phyloP scores from a whole-genome alignment of 1,140 invertebrate species.

The Bicyclus anynana region DNA sequence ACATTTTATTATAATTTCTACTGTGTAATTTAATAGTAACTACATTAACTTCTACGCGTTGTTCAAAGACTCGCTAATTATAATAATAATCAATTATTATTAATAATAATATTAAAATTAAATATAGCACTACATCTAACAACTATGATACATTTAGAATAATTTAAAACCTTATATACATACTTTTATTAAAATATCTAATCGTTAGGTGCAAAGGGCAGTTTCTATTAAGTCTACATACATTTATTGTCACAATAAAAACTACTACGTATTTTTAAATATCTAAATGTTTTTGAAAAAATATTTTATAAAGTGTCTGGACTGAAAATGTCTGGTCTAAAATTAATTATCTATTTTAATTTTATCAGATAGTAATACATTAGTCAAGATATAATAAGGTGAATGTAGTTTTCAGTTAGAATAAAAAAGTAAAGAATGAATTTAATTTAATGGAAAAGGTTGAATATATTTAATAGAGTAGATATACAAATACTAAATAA shows the following conservation, averaged over 20 bases:
- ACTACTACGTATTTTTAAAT: not conserved
- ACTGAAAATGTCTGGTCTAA: no score
- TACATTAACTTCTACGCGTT: constrained; percentile 14
- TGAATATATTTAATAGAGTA: no score
- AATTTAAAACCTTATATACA: constrained; percentile 26
- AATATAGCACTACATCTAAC: constrained; percentile 11
- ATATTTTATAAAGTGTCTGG: no score
- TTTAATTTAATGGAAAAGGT: no score
- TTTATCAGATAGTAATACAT: no score
- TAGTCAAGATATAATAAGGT: no score
- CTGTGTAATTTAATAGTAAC: constrained; percentile 7
- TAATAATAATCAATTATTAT: not conserved
- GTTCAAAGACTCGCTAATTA: constrained; percentile 1
- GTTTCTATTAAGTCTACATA: constrained; percentile 24
- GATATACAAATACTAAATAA: no score
- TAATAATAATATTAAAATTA: not conserved
- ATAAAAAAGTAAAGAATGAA: no score
- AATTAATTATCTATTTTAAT: no score
- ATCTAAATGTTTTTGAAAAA: not conserved
- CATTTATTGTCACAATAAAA: constrained; percentile 38
- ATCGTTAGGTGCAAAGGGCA: not conserved
- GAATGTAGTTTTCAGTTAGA: no score
- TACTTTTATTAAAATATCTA: constrained; percentile 7
- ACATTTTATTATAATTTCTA: constrained; percentile 17
- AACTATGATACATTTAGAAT: constrained; percentile 20